phyloP scores from a whole-genome alignment of 2,797 vertebrate genomes.

The Falco berigora region DNA sequence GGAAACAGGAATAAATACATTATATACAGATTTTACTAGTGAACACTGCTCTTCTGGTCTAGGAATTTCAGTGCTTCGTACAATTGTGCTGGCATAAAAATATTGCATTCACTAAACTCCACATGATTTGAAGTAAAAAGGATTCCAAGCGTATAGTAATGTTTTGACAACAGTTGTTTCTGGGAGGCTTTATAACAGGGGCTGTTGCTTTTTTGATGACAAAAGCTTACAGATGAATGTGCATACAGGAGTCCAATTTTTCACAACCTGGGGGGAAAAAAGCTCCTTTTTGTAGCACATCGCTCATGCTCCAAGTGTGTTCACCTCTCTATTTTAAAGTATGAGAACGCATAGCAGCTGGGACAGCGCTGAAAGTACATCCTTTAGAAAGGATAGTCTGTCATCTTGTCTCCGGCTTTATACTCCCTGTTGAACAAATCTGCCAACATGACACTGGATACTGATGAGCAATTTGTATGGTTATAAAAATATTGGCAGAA shows the following conservation, averaged over 20 bases:
- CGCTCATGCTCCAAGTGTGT: not conserved
- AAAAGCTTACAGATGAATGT: not conserved
- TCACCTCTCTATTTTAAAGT: constrained; percentile 12
- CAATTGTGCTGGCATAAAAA: not conserved
- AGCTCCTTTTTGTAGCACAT: not conserved
- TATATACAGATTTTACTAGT: not conserved
- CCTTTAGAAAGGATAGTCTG: constrained; percentile 19
- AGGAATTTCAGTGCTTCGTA: not conserved
- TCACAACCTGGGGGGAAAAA: not conserved
- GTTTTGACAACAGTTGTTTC: not conserved
- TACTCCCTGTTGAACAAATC: constrained; percentile 44
- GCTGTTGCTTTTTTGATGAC: not conserved
- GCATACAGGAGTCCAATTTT: not conserved
- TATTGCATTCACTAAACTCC: not conserved
- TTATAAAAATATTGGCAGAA: constrained; percentile 57
- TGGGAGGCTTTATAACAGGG: not conserved
- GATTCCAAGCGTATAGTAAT: not conserved
- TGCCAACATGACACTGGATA: constrained; percentile 53
- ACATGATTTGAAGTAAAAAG: not conserved
- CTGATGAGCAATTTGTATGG: constrained; percentile 65
- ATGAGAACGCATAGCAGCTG: not conserved
- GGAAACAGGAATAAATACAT: not conserved
- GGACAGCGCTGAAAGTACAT: not conserved
- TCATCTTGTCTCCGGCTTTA: constrained; percentile 39
- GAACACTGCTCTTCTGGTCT: not conserved